A percentile compares a stretch with the other conserved stretches of the same genome.
Evolutionary conservation across 2,797 vertebrate genomes (phyloP).

Genomic region (Sciurus vulgaris): DNA sequence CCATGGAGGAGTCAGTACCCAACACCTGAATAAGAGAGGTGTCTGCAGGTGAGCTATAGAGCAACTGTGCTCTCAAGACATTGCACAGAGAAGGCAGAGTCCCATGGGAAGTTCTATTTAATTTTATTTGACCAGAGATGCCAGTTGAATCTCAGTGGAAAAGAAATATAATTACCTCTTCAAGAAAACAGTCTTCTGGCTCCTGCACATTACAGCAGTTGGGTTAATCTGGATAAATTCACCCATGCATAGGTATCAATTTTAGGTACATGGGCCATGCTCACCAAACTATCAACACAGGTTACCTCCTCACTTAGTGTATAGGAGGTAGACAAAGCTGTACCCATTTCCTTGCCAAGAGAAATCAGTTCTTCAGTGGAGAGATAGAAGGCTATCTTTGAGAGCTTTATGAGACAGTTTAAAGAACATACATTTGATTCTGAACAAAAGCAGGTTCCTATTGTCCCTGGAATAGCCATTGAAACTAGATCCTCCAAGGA

Average conservation of each 20-base stretch:
- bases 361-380: slow-evolving; percentile 72
- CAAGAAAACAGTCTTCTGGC: too few species aligned
- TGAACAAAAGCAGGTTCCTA: neutral
- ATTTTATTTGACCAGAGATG: neutral
- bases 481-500: neutral
- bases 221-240: too few species aligned
- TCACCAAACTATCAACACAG: slow-evolving; percentile 85
- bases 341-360: slow-evolving; percentile 74
- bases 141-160: neutral
- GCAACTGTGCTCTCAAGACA: neutral
- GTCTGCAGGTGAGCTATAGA: neutral
- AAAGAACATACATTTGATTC: slow-evolving; percentile 55
- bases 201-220: too few species aligned
- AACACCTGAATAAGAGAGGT: neutral
- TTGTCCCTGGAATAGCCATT: neutral
- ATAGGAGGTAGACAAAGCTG: slow-evolving; percentile 82
- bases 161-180: slow-evolving; percentile 72
- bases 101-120: neutral
- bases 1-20: neutral
- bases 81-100: neutral
- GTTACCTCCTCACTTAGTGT: slow-evolving; percentile 73
- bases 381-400: slow-evolving; percentile 84
- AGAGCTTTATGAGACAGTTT: slow-evolving; percentile 82
- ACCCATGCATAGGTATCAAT: too few species aligned
- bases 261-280: neutral